Evolutionary conservation across 2,888 invertebrate genomes (phyloP), one percentile per base, ranked within the genome.

Genomic region (Furcula furcula): DNA sequence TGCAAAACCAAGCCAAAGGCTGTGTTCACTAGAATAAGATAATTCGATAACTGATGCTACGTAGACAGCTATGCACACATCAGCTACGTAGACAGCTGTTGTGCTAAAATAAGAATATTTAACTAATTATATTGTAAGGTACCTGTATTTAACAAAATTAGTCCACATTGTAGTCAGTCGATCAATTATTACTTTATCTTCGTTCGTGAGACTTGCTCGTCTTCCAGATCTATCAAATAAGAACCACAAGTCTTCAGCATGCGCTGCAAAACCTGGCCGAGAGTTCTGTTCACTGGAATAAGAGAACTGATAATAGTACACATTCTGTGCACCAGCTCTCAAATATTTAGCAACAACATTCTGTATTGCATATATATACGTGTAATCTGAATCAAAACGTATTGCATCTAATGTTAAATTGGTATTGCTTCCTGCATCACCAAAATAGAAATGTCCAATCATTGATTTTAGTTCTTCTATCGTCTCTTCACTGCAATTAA

Each of bases 81-180:
- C 28, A n/a, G n/a, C n/a, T n/a, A n/a, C n/a, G n/a, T n/a, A n/a
- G n/a, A n/a, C n/a, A n/a, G n/a, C n/a, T n/a, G n/a, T n/a, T n/a
- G n/a, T n/a, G n/a, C n/a, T n/a, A n/a, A n/a, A n/a, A n/a, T n/a
- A n/a, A n/a, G n/a, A n/a, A n/a, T n/a, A n/a, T n/a, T n/a, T n/a
- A n/a, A n/a, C n/a, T n/a, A n/a, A n/a, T n/a, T n/a, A n/a, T n/a
- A n/a, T n/a, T n/a, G n/a, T n/a, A n/a, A n/a, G n/a, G n/a, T 58
- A 83, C 84, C 76, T 59, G 29, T 62, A 69, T 55, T 82, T 84
- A 0, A 58, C 78, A 31, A 82, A 83, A 37, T 84, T 84, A 0
- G 84, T 66, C 83, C 83, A 84, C 62, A 84, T 56, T 0, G 64
- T 64, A 0, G 81, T 82, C 45, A 84, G 68, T 11, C 65, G 59